phyloP scores from a whole-genome alignment of 1,140 invertebrate species.

The Rhagoletis zephyria region DNA sequence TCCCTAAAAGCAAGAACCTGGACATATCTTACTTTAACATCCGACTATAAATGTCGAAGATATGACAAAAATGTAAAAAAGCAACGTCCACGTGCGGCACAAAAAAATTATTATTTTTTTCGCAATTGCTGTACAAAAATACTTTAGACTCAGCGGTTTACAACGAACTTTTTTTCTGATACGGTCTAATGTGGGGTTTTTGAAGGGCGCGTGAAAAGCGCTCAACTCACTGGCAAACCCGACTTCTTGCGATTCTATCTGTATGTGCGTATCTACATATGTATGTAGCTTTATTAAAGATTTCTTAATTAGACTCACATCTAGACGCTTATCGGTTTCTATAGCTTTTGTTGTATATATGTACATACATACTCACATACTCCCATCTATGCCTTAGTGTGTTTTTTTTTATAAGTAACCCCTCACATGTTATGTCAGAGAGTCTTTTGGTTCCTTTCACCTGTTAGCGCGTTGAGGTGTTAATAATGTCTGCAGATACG shows the following conservation, averaged over 20 bases:
- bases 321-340: background rate
- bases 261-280: background rate
- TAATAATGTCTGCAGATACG: conserved; percentile 13
- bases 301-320: conserved; percentile 42
- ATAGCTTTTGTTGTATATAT: background rate
- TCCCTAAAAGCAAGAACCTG: too few species aligned
- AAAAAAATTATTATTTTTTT: too few species aligned
- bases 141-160: too few species aligned
- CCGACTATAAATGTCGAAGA: too few species aligned
- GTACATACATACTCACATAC: background rate
- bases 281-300: background rate
- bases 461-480: conserved; percentile 23
- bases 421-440: background rate
- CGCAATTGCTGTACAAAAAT: too few species aligned
- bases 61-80: too few species aligned
- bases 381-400: background rate
- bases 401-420: background rate
- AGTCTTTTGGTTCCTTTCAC: background rate
- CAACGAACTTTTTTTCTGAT: too few species aligned
- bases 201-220: conserved; percentile 24
- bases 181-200: background rate
- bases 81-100: too few species aligned
- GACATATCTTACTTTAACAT: too few species aligned
- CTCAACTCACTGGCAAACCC: background rate
- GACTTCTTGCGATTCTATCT: background rate